These are phyloP conservation scores for Zaprionus tsacasi DNA, from an alignment of 1,140 invertebrate species.

Conservation along the genomic window DNA sequence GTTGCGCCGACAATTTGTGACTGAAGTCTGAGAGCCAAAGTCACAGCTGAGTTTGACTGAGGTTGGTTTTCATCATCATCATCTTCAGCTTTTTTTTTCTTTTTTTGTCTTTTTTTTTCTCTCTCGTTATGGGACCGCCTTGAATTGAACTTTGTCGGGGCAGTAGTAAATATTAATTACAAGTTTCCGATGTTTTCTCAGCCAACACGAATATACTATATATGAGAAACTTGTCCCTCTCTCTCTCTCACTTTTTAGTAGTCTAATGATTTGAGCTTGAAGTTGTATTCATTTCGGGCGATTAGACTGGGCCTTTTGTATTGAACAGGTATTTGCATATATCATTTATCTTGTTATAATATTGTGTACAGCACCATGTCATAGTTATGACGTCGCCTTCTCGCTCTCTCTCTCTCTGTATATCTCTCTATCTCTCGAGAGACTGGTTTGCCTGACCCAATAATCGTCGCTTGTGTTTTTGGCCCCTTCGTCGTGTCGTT, in stretches of 20 bases:
- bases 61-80: conserved; percentile 1
- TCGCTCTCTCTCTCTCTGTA: no score
- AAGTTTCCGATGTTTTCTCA: conserved; percentile 28
- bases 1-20: conserved; percentile 37
- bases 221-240: not conserved
- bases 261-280: conserved; percentile 8
- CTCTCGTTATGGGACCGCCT: not conserved
- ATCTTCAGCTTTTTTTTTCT: not conserved
- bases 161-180: conserved; percentile 46
- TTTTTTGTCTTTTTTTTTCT: not conserved
- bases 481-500: conserved; percentile 18
- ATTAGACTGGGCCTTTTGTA: not conserved
- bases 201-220: conserved; percentile 5
- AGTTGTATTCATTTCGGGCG: not conserved
- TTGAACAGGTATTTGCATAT: conserved; percentile 13
- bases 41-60: conserved; percentile 3
- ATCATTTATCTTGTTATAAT: conserved; percentile 12
- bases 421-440: no score
- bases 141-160: conserved; percentile 38
- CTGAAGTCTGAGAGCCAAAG: conserved; percentile 21
- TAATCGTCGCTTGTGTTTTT: conserved; percentile 40
- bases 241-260: not conserved
- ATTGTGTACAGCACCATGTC: conserved; percentile 20
- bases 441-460: conserved; percentile 48
- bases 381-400: conserved; percentile 29